These are phyloP conservation scores for Cordylochernes scorpioides DNA, from an alignment of 2,888 invertebrate genomes.

Conservation along the genomic window DNA sequence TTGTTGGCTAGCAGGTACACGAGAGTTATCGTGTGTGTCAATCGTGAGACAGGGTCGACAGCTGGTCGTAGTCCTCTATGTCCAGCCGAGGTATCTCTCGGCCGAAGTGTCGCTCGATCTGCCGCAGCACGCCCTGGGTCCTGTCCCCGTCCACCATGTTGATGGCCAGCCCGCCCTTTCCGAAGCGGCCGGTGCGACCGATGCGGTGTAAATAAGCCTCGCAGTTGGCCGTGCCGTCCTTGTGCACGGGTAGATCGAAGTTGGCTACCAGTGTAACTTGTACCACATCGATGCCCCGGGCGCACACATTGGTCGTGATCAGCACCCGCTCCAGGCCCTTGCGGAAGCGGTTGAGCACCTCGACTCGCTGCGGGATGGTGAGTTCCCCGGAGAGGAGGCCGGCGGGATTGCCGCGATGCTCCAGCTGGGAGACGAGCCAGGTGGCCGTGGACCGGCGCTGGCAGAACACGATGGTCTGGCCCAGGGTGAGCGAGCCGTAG, in stretches of 20 bases:
- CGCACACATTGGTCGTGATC: slow-evolving; percentile 43
- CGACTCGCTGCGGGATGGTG: slow-evolving; percentile 69
- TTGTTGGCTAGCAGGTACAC: too few species aligned
- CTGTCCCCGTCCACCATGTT: slow-evolving; percentile 58
- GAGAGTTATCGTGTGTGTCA: too few species aligned
- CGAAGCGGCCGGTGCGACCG: too few species aligned
- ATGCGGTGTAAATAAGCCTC: slow-evolving; percentile 95
- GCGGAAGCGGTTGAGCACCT: slow-evolving; percentile 63
- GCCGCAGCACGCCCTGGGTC: slow-evolving; percentile 40
- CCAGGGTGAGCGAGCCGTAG: slow-evolving; percentile 80
- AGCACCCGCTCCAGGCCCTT: slow-evolving; percentile 76
- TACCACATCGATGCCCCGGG: slow-evolving; percentile 71
- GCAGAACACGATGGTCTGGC: slow-evolving; percentile 94
- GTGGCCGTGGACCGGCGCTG: slow-evolving; percentile 13
- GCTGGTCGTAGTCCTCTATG: too few species aligned
- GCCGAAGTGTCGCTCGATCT: slow-evolving; percentile 70
- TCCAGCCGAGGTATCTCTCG: too few species aligned
- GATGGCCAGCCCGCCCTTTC: slow-evolving; percentile 83
- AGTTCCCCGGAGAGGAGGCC: slow-evolving; percentile 76
- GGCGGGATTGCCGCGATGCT: slow-evolving; percentile 68
- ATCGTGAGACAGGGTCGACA: too few species aligned
- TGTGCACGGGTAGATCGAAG: slow-evolving; percentile 76
- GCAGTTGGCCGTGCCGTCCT: slow-evolving; percentile 40
- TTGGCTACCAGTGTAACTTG: slow-evolving; percentile 94
- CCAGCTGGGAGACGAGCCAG: slow-evolving; percentile 49